Evolutionary conservation across 2,113 vertebrate genomes (phyloP).

Genomic region (Thymallus thymallus): DNA sequence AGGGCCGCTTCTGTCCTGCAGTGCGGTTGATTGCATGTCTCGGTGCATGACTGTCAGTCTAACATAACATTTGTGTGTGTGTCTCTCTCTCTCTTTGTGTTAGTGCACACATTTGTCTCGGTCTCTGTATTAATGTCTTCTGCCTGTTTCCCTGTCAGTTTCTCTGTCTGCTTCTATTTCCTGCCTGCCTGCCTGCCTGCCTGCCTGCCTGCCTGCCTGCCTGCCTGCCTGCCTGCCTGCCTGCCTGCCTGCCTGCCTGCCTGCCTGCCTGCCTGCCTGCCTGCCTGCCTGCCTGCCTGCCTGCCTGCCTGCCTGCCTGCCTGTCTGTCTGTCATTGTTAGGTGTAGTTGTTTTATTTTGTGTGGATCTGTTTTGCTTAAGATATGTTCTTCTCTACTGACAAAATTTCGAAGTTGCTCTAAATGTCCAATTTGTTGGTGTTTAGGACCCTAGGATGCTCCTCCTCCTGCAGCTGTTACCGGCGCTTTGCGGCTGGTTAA

Average conservation of each 20-base stretch:
- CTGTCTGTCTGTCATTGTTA: not conserved
- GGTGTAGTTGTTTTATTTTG: too few species aligned
- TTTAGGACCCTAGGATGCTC: too few species aligned
- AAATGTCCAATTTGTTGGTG: too few species aligned
- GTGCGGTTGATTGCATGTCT: too few species aligned
- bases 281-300: too few species aligned
- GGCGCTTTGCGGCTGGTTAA: too few species aligned
- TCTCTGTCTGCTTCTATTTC: not conserved
- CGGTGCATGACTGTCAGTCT: not conserved
- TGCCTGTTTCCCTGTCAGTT: not conserved
- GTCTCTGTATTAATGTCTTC: not conserved
- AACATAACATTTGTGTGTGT: not conserved
- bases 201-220: not conserved
- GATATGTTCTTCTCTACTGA: too few species aligned
- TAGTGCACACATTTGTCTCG: not conserved
- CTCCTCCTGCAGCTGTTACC: too few species aligned
- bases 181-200: not conserved
- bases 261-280: not conserved
- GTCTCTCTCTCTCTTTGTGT: not conserved
- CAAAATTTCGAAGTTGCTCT: too few species aligned
- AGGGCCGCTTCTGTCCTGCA: not conserved
- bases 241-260: not conserved
- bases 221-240: not conserved
- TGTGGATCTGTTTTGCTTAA: too few species aligned
- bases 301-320: not conserved